Base-by-base conservation (phyloP, 1,140 invertebrate genomes). In the Lucilia sericata region DNA sequence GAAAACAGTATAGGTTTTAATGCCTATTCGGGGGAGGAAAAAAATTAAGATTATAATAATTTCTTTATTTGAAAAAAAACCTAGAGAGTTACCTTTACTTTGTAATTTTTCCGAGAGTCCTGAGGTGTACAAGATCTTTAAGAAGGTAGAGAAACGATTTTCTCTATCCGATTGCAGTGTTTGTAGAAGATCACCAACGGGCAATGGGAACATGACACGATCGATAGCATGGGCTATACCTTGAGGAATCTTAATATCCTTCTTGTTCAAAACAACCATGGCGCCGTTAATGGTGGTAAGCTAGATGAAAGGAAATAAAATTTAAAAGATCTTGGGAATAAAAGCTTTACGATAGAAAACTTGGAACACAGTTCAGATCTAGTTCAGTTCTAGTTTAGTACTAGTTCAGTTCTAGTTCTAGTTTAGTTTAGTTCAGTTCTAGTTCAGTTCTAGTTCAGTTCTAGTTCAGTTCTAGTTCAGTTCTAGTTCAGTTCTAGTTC, bases 141-240 rank as follows among this genome's bases (percentile, higher is more conserved):
- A 90, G 92, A 97, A 96, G 83, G 93, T 95, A 10, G 94, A 95
- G 90, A 97, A 97, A 85, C 96, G 92, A 80, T 94, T 92, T 87
- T 96, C 96, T 34, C 96, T 92, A 91, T 96, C 96, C 2, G 96
- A 95, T 88, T 96, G 95, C 49, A 97, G 91, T 0, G 96, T 96
- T 88, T 96, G 95, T 14, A 96, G 92, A 51, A 97, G 91, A 92
- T 96, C 96, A 21, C 96, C 96, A 17, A 96, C 96, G 0, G 96
- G 96, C 84, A 96, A 91, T 4, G 96, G 96, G 91, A 97, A 97
- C 94, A 98, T 96, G 0, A 97, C 96, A 84, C 96, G 93, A 90
- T 97, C 96, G 0, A 98, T 93, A 0, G 96, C 94, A 88, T 98
- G 96, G 0, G 97, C 96, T 74, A 97, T 94, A 36, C 96, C 96